Evolutionary conservation across 2,888 invertebrate species (phyloP).

Genomic region (Ochropleura plecta): DNA sequence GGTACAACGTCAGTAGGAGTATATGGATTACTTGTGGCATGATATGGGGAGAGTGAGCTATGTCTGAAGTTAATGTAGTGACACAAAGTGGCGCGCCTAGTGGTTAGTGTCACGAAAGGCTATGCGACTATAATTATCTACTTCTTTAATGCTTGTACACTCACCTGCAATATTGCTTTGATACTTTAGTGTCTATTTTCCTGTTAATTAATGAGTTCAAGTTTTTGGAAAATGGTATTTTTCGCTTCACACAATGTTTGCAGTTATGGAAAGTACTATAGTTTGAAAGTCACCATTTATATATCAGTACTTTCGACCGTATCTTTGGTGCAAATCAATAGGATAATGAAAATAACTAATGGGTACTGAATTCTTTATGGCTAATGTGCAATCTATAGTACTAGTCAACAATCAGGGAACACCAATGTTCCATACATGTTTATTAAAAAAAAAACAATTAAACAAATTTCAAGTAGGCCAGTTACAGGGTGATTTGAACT

Average conservation of each 20-base stretch:
- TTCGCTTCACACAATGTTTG: too few relatives aligned
- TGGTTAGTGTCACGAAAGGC: conserved; percentile 32
- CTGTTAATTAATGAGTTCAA: too few relatives aligned
- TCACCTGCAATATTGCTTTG: too few relatives aligned
- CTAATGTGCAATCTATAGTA: not conserved
- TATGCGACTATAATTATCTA: not conserved
- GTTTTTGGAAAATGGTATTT: too few relatives aligned
- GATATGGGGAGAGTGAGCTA: conserved; percentile 23
- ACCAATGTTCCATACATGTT: not conserved
- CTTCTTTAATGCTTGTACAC: not conserved
- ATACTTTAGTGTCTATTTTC: too few relatives aligned
- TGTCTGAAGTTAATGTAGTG: conserved; percentile 24
- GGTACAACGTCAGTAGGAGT: conserved; percentile 47
- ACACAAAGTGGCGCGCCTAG: conserved; percentile 10
- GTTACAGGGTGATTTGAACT: too few relatives aligned
- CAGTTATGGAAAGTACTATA: not conserved
- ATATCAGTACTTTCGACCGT: not conserved
- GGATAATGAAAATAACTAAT: not conserved
- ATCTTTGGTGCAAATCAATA: too few relatives aligned
- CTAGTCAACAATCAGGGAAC: not conserved
- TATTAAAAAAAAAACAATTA: too few relatives aligned
- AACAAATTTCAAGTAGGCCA: too few relatives aligned
- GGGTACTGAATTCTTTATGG: not conserved
- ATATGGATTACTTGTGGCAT: conserved; percentile 37
- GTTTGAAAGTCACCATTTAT: not conserved